Evolutionary conservation across 1,140 invertebrate species (phyloP).

Genomic region (Myzus persicae): DNA sequence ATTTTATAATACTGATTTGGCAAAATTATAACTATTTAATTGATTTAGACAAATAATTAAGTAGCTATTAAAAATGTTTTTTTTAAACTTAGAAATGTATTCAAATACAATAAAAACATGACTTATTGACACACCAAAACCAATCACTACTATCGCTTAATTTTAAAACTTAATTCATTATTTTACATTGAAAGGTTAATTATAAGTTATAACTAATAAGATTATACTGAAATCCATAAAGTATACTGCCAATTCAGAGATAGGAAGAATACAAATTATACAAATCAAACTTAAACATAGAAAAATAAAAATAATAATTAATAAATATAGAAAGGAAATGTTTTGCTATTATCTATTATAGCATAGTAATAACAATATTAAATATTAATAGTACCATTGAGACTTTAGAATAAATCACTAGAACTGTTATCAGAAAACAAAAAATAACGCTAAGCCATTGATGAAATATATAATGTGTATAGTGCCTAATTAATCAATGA

Average conservation of each 20-base stretch:
- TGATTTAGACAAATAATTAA: background rate
- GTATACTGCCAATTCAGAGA: background rate
- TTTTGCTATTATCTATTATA: background rate
- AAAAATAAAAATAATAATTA: constrained; percentile 35
- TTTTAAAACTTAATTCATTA: background rate
- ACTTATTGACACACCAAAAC: constrained; percentile 19
- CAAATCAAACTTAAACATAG: background rate
- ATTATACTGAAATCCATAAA: constrained; percentile 1
- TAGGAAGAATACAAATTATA: background rate
- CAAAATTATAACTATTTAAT: constrained; percentile 13
- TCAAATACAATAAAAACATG: background rate
- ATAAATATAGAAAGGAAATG: background rate
- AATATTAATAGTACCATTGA: background rate
- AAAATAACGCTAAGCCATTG: background rate
- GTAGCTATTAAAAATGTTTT: background rate
- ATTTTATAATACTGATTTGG: constrained; percentile 45
- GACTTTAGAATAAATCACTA: background rate
- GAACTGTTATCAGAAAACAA: background rate
- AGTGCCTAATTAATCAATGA: background rate
- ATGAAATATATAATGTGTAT: background rate
- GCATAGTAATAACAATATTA: background rate
- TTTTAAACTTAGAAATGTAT: background rate
- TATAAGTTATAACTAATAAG: background rate
- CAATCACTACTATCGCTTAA: constrained; percentile 22
- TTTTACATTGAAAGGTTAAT: background rate